phyloP scores from a whole-genome alignment of 2,113 vertebrate species.

The Falco punctatus region DNA sequence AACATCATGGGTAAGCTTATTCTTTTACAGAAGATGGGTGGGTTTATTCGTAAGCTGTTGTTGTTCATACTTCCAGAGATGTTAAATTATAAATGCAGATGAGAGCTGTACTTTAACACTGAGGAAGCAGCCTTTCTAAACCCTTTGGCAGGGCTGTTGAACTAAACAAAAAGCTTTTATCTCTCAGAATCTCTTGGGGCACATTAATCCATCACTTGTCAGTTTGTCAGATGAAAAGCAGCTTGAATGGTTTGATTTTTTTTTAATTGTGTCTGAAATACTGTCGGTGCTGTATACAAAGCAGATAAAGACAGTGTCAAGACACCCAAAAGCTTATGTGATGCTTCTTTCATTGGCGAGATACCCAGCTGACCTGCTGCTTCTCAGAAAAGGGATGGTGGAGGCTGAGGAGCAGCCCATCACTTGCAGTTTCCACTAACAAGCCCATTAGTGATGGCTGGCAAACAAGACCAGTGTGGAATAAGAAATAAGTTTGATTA shows the following conservation, averaged over 20 bases:
- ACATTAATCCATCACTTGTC: background rate
- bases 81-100: conserved; percentile 12
- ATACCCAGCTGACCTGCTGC: background rate
- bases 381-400: background rate
- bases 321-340: background rate
- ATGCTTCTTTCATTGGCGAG: background rate
- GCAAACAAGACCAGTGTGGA: background rate
- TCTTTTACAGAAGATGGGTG: background rate
- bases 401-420: background rate
- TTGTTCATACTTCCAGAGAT: background rate
- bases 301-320: background rate
- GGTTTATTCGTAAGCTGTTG: background rate
- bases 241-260: background rate
- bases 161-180: background rate
- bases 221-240: conserved; percentile 11
- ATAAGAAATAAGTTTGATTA: background rate
- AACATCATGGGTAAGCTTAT: background rate
- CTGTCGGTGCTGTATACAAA: background rate
- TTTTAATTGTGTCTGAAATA: background rate
- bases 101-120: background rate
- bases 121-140: background rate
- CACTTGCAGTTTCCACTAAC: background rate
- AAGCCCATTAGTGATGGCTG: background rate
- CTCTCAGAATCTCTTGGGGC: background rate
- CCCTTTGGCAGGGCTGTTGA: background rate